Evolutionary conservation across 2,797 vertebrate genomes (phyloP).

Genomic region (Pseudocheirus occidentalis): DNA sequence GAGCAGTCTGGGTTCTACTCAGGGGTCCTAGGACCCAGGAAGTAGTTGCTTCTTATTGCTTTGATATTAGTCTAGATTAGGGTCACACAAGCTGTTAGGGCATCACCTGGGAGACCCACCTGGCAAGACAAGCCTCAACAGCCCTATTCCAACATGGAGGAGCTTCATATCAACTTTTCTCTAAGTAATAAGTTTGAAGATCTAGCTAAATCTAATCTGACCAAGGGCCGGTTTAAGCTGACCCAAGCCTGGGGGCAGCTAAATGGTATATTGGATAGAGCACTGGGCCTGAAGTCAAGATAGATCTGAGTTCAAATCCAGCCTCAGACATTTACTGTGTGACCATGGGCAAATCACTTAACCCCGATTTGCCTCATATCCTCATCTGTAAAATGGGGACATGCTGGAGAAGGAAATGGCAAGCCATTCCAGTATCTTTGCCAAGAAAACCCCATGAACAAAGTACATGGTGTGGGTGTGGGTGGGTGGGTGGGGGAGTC

Average conservation of each 20-base stretch:
- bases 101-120: not conserved
- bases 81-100: not conserved
- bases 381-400: too few species aligned
- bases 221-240: too few species aligned
- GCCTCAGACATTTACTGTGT: not conserved
- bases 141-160: not conserved
- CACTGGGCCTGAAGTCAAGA: too few species aligned
- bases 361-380: too few species aligned
- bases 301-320: not conserved
- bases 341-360: too few species aligned
- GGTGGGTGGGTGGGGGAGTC: too few species aligned
- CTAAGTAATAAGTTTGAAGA: not conserved
- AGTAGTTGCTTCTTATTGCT: not conserved
- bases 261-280: too few species aligned
- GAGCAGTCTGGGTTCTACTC: not conserved
- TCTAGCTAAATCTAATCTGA: too few species aligned
- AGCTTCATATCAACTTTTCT: not conserved
- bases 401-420: too few species aligned
- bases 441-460: not conserved
- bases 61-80: not conserved
- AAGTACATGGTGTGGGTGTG: too few species aligned
- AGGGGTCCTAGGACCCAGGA: not conserved
- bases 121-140: not conserved
- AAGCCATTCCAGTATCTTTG: too few species aligned
- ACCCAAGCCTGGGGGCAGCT: too few species aligned